These are phyloP conservation scores for Pangasius djambal DNA, from an alignment of 2,797 vertebrate genomes.

Conservation along the genomic window DNA sequence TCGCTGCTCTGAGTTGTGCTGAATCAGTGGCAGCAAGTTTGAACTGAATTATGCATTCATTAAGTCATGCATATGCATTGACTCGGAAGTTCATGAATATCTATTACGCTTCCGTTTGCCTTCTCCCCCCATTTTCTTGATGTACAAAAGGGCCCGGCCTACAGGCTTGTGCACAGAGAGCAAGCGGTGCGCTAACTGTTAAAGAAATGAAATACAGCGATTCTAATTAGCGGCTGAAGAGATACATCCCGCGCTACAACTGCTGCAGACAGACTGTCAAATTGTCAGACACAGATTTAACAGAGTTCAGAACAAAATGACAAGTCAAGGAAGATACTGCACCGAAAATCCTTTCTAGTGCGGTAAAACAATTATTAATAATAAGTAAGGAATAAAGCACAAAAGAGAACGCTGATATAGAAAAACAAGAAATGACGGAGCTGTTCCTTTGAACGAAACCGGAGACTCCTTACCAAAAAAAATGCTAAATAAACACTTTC, in stretches of 20 bases:
- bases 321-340: not conserved
- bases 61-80: slow-evolving; percentile 61
- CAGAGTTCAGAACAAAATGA: slow-evolving; percentile 10
- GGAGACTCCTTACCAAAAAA: not conserved
- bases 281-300: slow-evolving; percentile 25
- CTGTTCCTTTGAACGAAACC: not conserved
- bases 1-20: slow-evolving; percentile 22
- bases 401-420: no score
- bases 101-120: slow-evolving; percentile 55
- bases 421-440: not conserved
- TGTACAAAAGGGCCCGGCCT: slow-evolving; percentile 56
- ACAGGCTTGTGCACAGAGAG: slow-evolving; percentile 51
- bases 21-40: slow-evolving; percentile 55
- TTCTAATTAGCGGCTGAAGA: slow-evolving; percentile 57
- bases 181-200: slow-evolving; percentile 54
- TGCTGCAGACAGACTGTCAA: slow-evolving; percentile 49
- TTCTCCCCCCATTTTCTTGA: slow-evolving; percentile 53
- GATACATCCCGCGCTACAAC: slow-evolving; percentile 36
- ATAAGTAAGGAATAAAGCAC: not conserved
- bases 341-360: not conserved
- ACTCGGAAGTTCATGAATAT: slow-evolving; percentile 60
- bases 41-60: slow-evolving; percentile 59
- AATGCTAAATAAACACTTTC: not conserved
- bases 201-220: slow-evolving; percentile 52
- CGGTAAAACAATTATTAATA: not conserved